Evolutionary conservation across 1,140 invertebrate genomes (phyloP).

Genomic region (Drosophila novamexicana): DNA sequence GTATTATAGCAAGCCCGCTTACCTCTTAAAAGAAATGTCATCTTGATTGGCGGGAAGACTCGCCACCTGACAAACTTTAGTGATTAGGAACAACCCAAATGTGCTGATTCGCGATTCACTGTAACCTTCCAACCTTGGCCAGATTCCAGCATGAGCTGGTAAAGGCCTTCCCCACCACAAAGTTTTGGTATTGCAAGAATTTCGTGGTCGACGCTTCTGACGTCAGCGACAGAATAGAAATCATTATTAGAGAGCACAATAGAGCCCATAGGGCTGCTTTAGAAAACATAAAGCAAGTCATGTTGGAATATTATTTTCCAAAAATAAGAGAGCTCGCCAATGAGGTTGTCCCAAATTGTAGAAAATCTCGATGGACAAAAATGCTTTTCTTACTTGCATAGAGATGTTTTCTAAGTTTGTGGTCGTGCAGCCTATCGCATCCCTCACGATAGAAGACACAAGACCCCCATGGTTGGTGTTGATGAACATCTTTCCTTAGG

Average conservation of each 20-base stretch:
- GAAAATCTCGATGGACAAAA: neutral
- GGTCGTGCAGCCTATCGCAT: too few species aligned
- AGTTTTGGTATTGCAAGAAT: slow-evolving; percentile 1
- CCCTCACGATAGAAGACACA: too few species aligned
- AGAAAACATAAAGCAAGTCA: slow-evolving; percentile 8
- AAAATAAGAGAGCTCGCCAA: neutral
- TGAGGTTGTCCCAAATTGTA: slow-evolving; percentile 1
- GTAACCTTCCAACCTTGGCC: neutral
- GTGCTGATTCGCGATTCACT: neutral
- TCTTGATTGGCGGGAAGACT: too few species aligned
- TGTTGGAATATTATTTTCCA: slow-evolving; percentile 12
- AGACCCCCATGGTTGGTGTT: too few species aligned
- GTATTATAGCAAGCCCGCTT: too few species aligned
- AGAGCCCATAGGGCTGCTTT: slow-evolving; percentile 7
- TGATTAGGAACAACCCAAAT: neutral
- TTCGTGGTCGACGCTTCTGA: neutral
- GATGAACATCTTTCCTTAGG: too few species aligned
- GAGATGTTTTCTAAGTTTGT: too few species aligned
- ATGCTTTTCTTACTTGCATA: too few species aligned
- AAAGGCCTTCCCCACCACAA: neutral
- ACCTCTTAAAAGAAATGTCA: too few species aligned
- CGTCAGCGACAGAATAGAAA: neutral
- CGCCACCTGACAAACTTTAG: too few species aligned
- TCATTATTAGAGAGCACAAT: neutral
- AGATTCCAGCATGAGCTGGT: neutral